A percentile compares a stretch with the other conserved stretches of the same genome.
These are phyloP conservation scores for Sarcophaga subvicina DNA, from an alignment of 2,888 invertebrate genomes.

Conservation along the genomic window DNA sequence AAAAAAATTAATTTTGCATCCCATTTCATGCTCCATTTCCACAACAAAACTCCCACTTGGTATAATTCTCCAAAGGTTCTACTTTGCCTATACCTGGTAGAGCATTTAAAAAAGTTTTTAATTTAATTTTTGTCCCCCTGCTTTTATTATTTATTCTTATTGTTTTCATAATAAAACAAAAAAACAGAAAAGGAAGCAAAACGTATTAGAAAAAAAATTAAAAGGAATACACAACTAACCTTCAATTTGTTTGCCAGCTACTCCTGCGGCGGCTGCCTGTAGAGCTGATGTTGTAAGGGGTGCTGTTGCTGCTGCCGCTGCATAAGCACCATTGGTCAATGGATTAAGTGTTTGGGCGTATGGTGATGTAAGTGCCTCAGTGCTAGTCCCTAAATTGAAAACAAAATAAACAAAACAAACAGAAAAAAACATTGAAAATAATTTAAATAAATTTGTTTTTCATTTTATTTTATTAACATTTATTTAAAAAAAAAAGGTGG, in stretches of 20 bases:
- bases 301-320: conserved; percentile 82
- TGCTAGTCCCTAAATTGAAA: conserved; percentile 83
- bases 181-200: background rate
- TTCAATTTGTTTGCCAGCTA: conserved; percentile 96
- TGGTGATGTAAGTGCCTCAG: conserved; percentile 84
- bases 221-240: conserved; percentile 82
- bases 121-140: background rate
- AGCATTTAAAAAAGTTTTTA: background rate
- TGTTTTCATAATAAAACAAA: background rate
- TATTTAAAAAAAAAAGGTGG: conserved; percentile 35
- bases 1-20: no score
- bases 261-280: conserved; percentile 89
- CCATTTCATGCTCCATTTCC: no score
- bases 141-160: background rate
- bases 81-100: no score
- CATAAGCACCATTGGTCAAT: conserved; percentile 79
- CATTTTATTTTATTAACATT: conserved; percentile 55
- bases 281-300: conserved; percentile 85
- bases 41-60: no score
- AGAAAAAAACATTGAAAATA: conserved; percentile 18
- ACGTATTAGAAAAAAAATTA: background rate
- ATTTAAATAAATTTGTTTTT: conserved; percentile 20
- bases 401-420: background rate
- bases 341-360: conserved; percentile 83
- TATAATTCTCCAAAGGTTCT: no score